Conservation (phyloP, 2,797 vertebrate genomes). For the Danio choprae region DNA sequence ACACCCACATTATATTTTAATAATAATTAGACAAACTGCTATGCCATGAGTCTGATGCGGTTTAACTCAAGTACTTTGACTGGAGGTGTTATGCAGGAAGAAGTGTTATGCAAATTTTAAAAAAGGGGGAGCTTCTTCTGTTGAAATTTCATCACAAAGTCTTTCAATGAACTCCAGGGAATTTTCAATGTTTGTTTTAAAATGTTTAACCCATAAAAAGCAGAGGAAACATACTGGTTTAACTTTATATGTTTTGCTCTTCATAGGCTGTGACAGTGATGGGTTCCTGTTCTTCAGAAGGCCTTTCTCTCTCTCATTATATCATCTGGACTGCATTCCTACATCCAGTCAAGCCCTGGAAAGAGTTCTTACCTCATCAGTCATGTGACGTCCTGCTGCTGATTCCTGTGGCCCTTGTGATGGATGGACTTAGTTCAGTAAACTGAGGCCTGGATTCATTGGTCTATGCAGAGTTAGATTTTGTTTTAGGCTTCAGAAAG, state of each 20-base stretch:
- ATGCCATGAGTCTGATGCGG: no score
- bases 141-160: no score
- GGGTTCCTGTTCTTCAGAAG: slow-evolving; percentile 31
- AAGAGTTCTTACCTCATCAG: slow-evolving; percentile 60
- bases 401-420: slow-evolving; percentile 37
- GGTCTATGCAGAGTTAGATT: slow-evolving; percentile 70
- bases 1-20: no score
- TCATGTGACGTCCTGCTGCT: slow-evolving; percentile 42
- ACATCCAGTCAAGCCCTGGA: slow-evolving; percentile 55
- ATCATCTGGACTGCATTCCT: slow-evolving; percentile 58
- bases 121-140: no score
- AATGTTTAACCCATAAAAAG: slow-evolving; percentile 12
- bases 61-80: no score
- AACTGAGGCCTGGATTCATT: slow-evolving; percentile 75
- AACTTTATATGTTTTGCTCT: slow-evolving; percentile 31
- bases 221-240: slow-evolving; percentile 47
- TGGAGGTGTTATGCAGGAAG: no score
- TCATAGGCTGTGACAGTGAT: slow-evolving; percentile 56
- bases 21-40: no score
- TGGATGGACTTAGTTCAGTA: slow-evolving; percentile 67
- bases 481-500: not conserved
- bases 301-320: slow-evolving; percentile 31
- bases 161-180: no score
- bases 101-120: no score
- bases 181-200: not conserved